phyloP scores from a whole-genome alignment of 2,888 invertebrate genomes.

The Sisyra nigra region DNA sequence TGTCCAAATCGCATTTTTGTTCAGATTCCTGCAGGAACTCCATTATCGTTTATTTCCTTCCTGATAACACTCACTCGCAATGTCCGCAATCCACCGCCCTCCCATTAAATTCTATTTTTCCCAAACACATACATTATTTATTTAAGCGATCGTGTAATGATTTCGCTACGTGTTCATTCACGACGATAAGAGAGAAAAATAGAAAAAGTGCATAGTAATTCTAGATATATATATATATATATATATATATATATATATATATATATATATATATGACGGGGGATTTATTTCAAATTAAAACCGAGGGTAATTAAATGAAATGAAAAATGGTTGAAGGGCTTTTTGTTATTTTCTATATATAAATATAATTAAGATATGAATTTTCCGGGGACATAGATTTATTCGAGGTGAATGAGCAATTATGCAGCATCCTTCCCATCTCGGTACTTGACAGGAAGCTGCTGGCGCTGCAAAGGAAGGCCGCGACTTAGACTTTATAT shows the following conservation, averaged over 20 bases:
- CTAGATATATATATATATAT: no score
- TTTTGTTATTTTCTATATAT: no score
- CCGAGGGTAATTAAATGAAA: no score
- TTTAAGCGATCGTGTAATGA: not conserved
- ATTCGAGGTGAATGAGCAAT: not conserved
- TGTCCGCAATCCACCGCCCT: no score
- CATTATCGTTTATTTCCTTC: conserved; percentile 4
- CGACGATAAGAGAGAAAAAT: not conserved
- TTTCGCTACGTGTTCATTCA: not conserved
- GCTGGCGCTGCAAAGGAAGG: not conserved
- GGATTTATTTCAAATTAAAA: no score
- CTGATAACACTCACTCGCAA: conserved; percentile 4
- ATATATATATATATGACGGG: no score
- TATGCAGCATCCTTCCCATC: not conserved
- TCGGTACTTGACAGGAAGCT: not conserved
- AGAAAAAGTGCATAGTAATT: no score
- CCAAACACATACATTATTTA: no score
- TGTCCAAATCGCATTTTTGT: not conserved
- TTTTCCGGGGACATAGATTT: not conserved
- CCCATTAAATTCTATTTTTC: no score
- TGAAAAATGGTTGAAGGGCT: no score
- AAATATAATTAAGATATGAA: not conserved
- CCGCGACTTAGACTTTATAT: not conserved
- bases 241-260: no score
- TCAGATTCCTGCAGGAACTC: conserved; percentile 2